phyloP scores from a whole-genome alignment of 2,888 invertebrate species.

The Saturnia japonica region DNA sequence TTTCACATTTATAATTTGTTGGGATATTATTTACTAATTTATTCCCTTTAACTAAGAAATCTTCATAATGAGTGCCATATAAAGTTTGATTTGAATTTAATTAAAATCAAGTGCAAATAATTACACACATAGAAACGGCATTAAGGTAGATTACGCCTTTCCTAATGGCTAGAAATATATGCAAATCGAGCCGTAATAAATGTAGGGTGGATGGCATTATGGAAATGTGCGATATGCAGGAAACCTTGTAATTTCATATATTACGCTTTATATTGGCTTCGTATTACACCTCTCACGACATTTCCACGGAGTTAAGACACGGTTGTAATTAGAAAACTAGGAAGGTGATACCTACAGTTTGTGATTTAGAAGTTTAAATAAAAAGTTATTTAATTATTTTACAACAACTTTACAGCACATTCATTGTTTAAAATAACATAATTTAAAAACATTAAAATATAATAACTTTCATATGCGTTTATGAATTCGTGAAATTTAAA shows the following conservation, averaged over 20 bases:
- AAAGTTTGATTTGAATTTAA: constrained; percentile 23
- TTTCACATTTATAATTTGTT: no score
- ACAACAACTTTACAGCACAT: no score
- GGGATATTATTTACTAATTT: no score
- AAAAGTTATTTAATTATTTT: no score
- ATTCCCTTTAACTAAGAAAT: no score
- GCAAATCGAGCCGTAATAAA: constrained; percentile 32
- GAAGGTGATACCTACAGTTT: neutral
- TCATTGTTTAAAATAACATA: no score
- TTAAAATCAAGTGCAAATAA: constrained; percentile 35
- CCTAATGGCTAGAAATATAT: constrained; percentile 39
- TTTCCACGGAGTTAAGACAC: constrained; percentile 7
- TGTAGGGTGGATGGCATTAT: constrained; percentile 26
- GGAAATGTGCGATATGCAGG: constrained; percentile 33
- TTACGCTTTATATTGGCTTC: constrained; percentile 21
- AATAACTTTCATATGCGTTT: no score
- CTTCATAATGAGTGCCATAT: no score
- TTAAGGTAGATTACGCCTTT: constrained; percentile 32
- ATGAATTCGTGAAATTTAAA: no score
- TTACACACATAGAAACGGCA: constrained; percentile 35
- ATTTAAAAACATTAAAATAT: no score
- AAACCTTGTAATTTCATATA: constrained; percentile 35
- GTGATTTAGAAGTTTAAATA: neutral
- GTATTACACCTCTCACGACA: constrained; percentile 18
- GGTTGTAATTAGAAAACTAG: neutral